Evolutionary conservation across 2,113 vertebrate species (phyloP), one percentile per base, ranked within the genome.

Genomic region (Macrotis lagotis): DNA sequence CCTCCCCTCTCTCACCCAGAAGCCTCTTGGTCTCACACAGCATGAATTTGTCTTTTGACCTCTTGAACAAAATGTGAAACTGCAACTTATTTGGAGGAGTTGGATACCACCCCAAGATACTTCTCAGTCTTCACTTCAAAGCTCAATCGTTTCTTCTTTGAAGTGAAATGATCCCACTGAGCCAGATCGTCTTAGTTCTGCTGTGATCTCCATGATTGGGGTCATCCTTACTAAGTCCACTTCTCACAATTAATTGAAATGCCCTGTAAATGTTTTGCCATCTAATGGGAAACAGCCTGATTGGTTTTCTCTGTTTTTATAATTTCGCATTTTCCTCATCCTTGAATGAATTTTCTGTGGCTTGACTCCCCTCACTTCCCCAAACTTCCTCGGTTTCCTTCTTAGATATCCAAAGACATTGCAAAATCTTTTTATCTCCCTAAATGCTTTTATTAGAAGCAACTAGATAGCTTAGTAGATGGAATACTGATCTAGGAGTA

Each of bases 91-190:
- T 31, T 31, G 93, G 91, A 66, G 9, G 92, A 88, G 92, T 90
- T 89, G 88, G 90, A 31, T 25, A 91, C 47, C 16, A 48, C 26
- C 59, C 14, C 53, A 90, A 93, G 94, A 95, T 93, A 88, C 51
- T 9, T 50, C 50, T 59, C 94, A 11, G 92, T 91, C 94, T 98
- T 48, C 83, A 66, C 88, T 48, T 88, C 25, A 91, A 94, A 88
- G 59, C 94, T 90, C 55, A 89, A 94, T 96, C 90, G 90, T 95
- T 94, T 48, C 52, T 52, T 48, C 94, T 96, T 95, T 88, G 95
- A 97, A 96, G 92, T 59, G 12, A 10, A 50, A 48, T 51, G 52
- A 96, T 97, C 96, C 91, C 92, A 90, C n/a, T 52, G 95, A 96
- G 89, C 55, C 25, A 26, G 37, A 51, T 25, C 28, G n/a, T 12